Evolutionary conservation across 1,140 invertebrate species (phyloP).

Genomic region (Lasioglossum albipes): DNA sequence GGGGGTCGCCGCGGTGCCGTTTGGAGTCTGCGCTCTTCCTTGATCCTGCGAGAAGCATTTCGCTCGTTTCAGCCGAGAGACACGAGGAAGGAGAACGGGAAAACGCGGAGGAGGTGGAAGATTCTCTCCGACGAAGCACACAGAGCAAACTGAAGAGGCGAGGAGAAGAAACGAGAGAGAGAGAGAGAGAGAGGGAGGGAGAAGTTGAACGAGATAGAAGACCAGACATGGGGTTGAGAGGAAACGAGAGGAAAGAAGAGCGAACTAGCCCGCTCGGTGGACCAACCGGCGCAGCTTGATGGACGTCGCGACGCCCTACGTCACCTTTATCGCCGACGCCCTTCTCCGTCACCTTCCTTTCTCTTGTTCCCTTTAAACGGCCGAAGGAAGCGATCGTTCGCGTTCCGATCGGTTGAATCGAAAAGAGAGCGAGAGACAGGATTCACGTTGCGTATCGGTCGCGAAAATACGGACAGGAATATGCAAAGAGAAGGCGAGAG

Average conservation of each 20-base stretch:
- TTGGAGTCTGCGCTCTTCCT: constrained; percentile 79
- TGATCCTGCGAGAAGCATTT: constrained; percentile 73
- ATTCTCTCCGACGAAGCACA: constrained; percentile 52
- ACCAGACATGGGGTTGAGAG: constrained; percentile 25
- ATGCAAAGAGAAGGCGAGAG: neutral
- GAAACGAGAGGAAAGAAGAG: constrained; percentile 32
- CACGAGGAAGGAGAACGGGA: constrained; percentile 36
- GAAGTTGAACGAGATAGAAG: constrained; percentile 13
- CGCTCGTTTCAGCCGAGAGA: constrained; percentile 61
- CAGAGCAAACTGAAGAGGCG: constrained; percentile 19
- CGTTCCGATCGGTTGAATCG: constrained; percentile 14
- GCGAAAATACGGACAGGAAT: neutral
- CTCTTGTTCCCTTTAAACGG: constrained; percentile 45
- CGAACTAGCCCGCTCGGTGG: constrained; percentile 62
- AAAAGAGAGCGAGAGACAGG: neutral
- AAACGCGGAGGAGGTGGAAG: constrained; percentile 46
- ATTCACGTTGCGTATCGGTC: neutral
- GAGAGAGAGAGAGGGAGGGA: constrained; percentile 11
- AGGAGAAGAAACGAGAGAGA: neutral
- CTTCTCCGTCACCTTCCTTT: constrained; percentile 57
- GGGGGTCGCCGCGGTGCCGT: constrained; percentile 70
- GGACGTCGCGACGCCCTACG: constrained; percentile 79
- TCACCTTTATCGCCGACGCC: constrained; percentile 76
- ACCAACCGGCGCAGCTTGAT: constrained; percentile 77
- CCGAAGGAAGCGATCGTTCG: constrained; percentile 50